Percentiles rank a stretch among this genome's conserved stretches.
These are phyloP conservation scores for Auanema freiburgensis DNA, from an alignment of 2,888 invertebrate genomes.

Conservation along the genomic window DNA sequence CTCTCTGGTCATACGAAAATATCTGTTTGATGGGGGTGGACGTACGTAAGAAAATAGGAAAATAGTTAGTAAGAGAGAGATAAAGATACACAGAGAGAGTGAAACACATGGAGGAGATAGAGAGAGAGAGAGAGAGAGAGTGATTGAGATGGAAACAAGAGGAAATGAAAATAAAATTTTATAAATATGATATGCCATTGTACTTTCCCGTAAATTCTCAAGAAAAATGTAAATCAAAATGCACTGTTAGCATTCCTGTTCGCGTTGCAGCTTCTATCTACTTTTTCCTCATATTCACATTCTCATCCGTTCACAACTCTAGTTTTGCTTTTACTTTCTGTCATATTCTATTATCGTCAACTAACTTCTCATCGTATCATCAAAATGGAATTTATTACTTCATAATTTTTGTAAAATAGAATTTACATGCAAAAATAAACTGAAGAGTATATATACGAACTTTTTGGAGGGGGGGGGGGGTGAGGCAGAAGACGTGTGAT, in stretches of 20 bases:
- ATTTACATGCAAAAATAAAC: no score
- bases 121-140: slow-evolving; percentile 10
- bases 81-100: slow-evolving; percentile 15
- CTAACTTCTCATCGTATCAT: no score
- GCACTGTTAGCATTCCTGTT: slow-evolving; percentile 5
- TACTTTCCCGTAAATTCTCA: slow-evolving; percentile 6
- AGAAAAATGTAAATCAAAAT: slow-evolving; percentile 2
- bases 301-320: no score
- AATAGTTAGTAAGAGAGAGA: slow-evolving; percentile 11
- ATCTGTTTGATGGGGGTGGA: slow-evolving; percentile 7
- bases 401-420: no score
- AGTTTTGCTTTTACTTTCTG: no score
- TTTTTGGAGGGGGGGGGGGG: no score
- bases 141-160: slow-evolving; percentile 11
- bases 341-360: no score
- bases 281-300: no score
- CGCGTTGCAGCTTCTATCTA: no score
- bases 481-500: no score
- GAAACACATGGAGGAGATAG: slow-evolving; percentile 1
- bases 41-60: slow-evolving; percentile 15
- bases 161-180: not conserved
- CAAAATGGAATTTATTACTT: no score
- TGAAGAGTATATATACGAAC: no score
- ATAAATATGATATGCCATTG: not conserved
- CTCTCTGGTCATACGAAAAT: not conserved